Evolutionary conservation across 2,797 vertebrate genomes (phyloP).

Genomic region (Caiman crocodilus): DNA sequence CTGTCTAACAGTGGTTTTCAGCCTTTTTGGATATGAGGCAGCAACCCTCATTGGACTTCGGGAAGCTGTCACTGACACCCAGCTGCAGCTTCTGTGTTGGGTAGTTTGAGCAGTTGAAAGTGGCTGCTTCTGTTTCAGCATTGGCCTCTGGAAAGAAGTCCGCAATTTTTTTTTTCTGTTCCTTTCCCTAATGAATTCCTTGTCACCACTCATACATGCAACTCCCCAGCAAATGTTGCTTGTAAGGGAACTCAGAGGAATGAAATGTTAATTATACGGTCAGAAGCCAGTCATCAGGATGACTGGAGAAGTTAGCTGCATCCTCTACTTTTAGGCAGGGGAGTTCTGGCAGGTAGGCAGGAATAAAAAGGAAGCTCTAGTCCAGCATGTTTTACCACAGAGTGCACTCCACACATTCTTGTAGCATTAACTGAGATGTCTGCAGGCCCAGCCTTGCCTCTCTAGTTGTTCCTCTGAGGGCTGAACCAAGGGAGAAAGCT

Average conservation of each 20-base stretch:
- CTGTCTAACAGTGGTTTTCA: no score
- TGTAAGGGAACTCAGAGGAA: not conserved
- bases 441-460: conserved; percentile 19
- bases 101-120: not conserved
- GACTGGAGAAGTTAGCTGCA: not conserved
- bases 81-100: not conserved
- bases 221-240: not conserved
- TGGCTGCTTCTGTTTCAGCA: not conserved
- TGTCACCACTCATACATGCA: not conserved
- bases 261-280: not conserved
- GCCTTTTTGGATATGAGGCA: no score
- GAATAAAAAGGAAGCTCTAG: conserved; percentile 15
- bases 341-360: not conserved
- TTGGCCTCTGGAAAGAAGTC: not conserved
- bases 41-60: no score
- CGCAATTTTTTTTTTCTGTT: not conserved
- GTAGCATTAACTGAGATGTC: not conserved
- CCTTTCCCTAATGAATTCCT: not conserved
- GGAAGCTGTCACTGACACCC: no score
- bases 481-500: not conserved
- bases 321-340: not conserved
- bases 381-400: not conserved
- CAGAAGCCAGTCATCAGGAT: not conserved
- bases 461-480: not conserved
- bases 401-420: conserved; percentile 32